phyloP scores from a whole-genome alignment of 1,140 invertebrate genomes.

The Phymorhynchus buccinoides region DNA sequence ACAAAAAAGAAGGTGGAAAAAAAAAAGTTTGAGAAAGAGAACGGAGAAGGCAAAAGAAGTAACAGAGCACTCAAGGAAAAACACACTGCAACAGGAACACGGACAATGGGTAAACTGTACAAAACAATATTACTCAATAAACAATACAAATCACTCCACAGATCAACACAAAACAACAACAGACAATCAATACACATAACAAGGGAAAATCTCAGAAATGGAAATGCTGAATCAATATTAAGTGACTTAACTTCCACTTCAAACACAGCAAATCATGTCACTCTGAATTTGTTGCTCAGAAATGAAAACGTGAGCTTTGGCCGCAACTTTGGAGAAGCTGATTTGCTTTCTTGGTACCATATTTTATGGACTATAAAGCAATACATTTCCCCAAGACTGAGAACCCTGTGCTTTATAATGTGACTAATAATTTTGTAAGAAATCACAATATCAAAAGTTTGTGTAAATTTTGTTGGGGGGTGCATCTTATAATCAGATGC shows the following conservation, averaged over 20 bases:
- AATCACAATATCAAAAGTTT: no score
- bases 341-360: no score
- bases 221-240: background rate
- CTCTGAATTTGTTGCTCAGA: background rate
- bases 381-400: no score
- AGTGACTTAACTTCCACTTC: background rate
- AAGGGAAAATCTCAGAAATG: background rate
- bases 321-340: no score
- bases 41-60: background rate
- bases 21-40: background rate
- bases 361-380: no score
- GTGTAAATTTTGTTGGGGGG: no score
- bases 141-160: no score
- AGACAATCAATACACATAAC: background rate
- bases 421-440: no score
- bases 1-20: no score
- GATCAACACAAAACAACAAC: no score
- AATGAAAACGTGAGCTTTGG: background rate
- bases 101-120: background rate
- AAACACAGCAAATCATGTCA: background rate
- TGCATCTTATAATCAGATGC: no score
- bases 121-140: background rate
- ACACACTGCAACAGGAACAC: background rate
- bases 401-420: no score
- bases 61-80: background rate